Base-by-base conservation (phyloP, 2,113 vertebrate species). In the Anas platyrhynchos region DNA sequence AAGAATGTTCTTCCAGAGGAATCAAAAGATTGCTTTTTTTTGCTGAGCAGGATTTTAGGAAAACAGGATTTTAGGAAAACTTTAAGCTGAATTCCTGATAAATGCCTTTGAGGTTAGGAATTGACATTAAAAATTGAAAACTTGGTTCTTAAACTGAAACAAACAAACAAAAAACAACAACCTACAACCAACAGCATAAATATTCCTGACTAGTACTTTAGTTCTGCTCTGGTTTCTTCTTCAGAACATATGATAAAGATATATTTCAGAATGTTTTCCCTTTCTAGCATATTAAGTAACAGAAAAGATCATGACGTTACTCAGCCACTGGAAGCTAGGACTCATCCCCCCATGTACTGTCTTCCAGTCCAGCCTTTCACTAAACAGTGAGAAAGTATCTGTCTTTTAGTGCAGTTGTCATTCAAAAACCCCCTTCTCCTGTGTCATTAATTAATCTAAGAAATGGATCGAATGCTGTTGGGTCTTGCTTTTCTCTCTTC, bases 401-500 rank as follows among this genome's bases (percentile, higher is more conserved):
- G 85, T 7, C 13, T 87, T 68, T 78, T 54, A 63, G 41, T 71
- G 61, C 61, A 54, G 52, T 26, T 11, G 13, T 15, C 84, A 46
- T 44, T 71, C 16, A 63, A 72, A 66, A 7, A 5, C 11, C 4
- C 32, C 11, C 13, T 54, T 78, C 8, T 20, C 32, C 29, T 32
- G 0, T 83, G 50, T 66, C 44, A 69, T 26, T 16, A 72, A 50
- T n/a, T 62, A 62, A 44, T 44, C 46, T 84, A 59, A 94, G 44
- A 81, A 84, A 78, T 36, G 29, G 4, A 6, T 13, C 0, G 0
- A n/a, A 62, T 82, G 6, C 29, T 71, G 9, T 2, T 48, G 22
- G 22, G 11, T 52, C 44, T 84, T 66, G 26, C 22, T 83, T 62
- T 89, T 72, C 22, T 91, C 22, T 62, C n/a, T 69, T 78, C 16